These are phyloP conservation scores for Prorops nasuta DNA, from an alignment of 1,140 invertebrate genomes.

Conservation along the genomic window DNA sequence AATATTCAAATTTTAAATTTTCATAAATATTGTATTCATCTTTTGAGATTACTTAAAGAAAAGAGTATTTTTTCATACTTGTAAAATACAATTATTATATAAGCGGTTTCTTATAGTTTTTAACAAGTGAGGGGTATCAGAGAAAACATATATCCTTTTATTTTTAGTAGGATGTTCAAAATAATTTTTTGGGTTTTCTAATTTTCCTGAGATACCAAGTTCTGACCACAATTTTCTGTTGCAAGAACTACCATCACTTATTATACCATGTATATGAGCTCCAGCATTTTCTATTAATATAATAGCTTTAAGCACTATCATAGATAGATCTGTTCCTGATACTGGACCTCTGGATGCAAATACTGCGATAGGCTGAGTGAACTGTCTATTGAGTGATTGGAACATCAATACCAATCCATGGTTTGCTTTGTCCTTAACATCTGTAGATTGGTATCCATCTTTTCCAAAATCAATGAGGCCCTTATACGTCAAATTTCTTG, in stretches of 20 bases:
- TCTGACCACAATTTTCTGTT: background rate
- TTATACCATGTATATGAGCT: background rate
- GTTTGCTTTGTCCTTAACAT: conserved; percentile 16
- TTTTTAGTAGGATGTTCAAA: background rate
- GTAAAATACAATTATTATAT: background rate
- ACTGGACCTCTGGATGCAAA: conserved; percentile 9
- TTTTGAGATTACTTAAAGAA: background rate
- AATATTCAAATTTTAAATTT: background rate
- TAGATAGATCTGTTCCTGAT: background rate
- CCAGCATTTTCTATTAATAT: background rate
- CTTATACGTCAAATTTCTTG: conserved; percentile 7
- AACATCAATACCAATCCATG: conserved; percentile 25
- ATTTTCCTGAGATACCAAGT: background rate
- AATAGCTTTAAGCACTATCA: conserved; percentile 2
- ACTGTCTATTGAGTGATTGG: conserved; percentile 12
- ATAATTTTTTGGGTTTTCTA: background rate
- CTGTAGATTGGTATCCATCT: background rate
- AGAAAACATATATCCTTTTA: no score
- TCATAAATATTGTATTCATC: background rate
- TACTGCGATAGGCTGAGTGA: conserved; percentile 21
- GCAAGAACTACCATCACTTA: background rate
- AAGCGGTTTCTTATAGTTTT: background rate
- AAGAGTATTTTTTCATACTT: background rate
- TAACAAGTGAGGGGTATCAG: background rate
- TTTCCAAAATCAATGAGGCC: conserved; percentile 14